Evolutionary conservation across 2,797 vertebrate genomes (phyloP), one percentile per base, ranked within the genome.

Genomic region (Carapus acus): DNA sequence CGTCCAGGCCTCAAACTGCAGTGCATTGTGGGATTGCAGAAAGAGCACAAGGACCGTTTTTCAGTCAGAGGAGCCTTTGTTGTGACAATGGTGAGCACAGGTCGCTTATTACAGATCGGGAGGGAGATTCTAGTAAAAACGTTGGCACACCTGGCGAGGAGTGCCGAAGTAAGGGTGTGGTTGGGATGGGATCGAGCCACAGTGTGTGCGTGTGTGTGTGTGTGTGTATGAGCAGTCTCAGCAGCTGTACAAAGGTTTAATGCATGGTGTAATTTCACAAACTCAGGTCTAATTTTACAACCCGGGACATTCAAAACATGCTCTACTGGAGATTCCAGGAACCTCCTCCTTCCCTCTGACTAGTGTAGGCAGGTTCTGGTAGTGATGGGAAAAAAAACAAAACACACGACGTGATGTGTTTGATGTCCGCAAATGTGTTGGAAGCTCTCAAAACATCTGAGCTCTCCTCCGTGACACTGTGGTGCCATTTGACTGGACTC

Each of bases 211-310:
- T 20, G 59, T 52, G 43, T 50, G 33, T 50, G 34, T 52, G 48
- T 27, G 58, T 24, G 57, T 66, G 43, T 52, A 69, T 60, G 24
- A 76, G 54, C 20, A 69, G 44, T 66, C 71, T 71, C 31, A 56
- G 60, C 71, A 79, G 63, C 65, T 65, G 78, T 58, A 67, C 75
- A 53, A 65, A 64, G 82, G 59, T 38, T 50, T 49, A 54, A 70
- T 49, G 48, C 48, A 74, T 61, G 51, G 54, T 64, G 61, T 76
- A 62, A 69, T 67, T 76, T 76, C 29, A 40, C 62, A 39, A 54
- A 73, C 72, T 76, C 49, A 48, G 39, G 70, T 73, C 49, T 58
- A 49, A 62, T 77, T 64, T 75, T 56, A 69, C 49, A 61, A 4
- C 58, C 65, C 15, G 49, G 49, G 55, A 62, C 43, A 61, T 63